Evolutionary conservation across 2,113 vertebrate genomes (phyloP).

Genomic region (Phaethon lepturus): DNA sequence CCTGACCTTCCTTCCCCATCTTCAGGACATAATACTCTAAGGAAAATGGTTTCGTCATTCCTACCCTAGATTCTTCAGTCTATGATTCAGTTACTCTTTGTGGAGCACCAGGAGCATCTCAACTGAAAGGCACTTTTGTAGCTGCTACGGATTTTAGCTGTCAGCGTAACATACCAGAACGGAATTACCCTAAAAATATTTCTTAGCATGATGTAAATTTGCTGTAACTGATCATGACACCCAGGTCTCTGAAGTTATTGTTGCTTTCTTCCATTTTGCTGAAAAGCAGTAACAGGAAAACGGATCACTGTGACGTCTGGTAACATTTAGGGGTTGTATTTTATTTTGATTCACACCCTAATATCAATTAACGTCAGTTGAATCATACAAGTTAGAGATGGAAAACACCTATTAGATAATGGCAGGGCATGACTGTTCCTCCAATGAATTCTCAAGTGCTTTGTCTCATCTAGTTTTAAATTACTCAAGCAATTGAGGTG

Average conservation of each 20-base stretch:
- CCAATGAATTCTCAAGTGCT: background rate
- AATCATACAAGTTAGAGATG: background rate
- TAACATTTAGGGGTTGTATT: background rate
- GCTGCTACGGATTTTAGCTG: background rate
- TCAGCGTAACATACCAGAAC: background rate
- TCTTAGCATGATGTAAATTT: background rate
- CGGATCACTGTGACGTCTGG: background rate
- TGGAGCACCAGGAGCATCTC: background rate
- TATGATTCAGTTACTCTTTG: background rate
- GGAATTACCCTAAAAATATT: background rate
- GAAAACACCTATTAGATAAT: constrained; percentile 53
- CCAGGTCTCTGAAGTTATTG: background rate
- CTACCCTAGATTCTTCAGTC: background rate
- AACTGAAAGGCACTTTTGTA: background rate
- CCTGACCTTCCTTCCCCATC: background rate
- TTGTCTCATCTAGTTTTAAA: constrained; percentile 46
- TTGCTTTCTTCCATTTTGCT: constrained; percentile 9
- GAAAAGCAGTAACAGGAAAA: background rate
- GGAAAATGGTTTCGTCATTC: background rate
- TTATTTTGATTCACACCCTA: constrained; percentile 12
- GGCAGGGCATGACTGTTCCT: constrained; percentile 7
- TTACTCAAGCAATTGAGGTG: constrained; percentile 19
- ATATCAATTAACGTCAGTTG: constrained; percentile 5
- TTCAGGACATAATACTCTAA: background rate
- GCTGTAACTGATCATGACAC: background rate